phyloP scores from a whole-genome alignment of 2,888 invertebrate species.

The Caenorhabditis sulstoni region DNA sequence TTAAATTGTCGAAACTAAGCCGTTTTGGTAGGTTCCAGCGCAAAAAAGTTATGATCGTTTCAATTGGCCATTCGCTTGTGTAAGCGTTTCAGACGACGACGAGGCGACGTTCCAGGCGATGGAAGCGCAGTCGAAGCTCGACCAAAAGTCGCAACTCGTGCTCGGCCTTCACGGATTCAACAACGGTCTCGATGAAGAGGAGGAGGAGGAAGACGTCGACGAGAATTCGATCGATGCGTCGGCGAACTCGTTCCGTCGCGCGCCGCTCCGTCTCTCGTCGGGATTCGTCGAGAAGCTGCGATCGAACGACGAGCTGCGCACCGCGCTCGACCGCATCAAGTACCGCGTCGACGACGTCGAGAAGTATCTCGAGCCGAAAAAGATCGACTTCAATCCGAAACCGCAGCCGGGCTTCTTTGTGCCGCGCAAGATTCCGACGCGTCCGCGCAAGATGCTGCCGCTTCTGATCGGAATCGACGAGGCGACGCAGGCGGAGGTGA shows the following conservation, averaged over 20 bases:
- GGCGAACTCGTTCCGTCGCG: conserved; percentile 60
- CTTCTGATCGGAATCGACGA: conserved; percentile 69
- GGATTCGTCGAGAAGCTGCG: conserved; percentile 58
- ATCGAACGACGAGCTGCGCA: conserved; percentile 59
- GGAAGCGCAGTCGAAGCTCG: conserved; percentile 56
- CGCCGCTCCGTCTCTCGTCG: conserved; percentile 56
- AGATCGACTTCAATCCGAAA: conserved; percentile 65
- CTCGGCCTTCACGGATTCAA: conserved; percentile 64
- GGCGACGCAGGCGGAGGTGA: conserved; percentile 48
- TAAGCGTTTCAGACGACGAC: conserved; percentile 54
- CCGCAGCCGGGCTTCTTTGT: conserved; percentile 72
- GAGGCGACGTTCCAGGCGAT: conserved; percentile 40
- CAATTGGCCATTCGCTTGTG: too few relatives aligned
- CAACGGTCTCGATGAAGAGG: conserved; percentile 30
- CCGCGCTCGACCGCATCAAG: conserved; percentile 55
- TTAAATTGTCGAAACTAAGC: too few relatives aligned
- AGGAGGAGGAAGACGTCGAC: conserved; percentile 50
- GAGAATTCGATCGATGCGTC: conserved; percentile 28
- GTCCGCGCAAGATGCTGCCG: conserved; percentile 77
- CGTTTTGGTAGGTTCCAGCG: too few relatives aligned
- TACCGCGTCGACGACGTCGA: conserved; percentile 69
- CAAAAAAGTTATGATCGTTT: too few relatives aligned
- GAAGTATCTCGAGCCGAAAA: conserved; percentile 67
- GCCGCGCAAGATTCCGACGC: conserved; percentile 69
- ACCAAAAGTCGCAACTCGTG: conserved; percentile 64